A percentile compares a stretch with the other conserved stretches of the same genome.
These are phyloP conservation scores for Apostichopus californicus DNA, from an alignment of 35 echinoderm and acorn worm species.

Conservation along the genomic window DNA sequence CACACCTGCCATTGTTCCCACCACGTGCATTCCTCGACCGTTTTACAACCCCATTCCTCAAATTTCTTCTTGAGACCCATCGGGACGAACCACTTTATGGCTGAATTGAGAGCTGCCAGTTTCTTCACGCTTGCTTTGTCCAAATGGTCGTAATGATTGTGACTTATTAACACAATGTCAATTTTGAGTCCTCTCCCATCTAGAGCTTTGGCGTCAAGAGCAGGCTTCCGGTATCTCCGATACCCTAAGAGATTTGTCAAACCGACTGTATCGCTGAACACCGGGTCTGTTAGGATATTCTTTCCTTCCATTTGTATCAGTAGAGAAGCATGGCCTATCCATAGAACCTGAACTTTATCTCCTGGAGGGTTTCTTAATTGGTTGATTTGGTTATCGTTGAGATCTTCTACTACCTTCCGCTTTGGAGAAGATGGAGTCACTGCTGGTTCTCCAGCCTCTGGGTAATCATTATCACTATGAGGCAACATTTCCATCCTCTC, in stretches of 20 bases:
- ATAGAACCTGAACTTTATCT: constrained; percentile 5
- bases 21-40: neutral
- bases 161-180: constrained; percentile 23
- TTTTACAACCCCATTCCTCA: neutral
- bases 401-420: neutral
- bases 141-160: constrained; percentile 52
- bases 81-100: constrained; percentile 27
- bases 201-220: neutral
- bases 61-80: neutral
- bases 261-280: constrained; percentile 31
- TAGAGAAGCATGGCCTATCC: constrained; percentile 51
- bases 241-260: neutral
- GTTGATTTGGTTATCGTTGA: neutral
- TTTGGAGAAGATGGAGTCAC: neutral
- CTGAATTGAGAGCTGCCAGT: neutral
- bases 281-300: constrained; percentile 33
- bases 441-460: neutral
- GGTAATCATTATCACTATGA: neutral
- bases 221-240: constrained; percentile 7
- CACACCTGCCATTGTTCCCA: neutral
- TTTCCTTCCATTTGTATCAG: constrained; percentile 39
- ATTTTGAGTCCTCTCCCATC: neutral
- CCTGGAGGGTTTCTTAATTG: neutral
- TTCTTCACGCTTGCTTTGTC: constrained; percentile 1
- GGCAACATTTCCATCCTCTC: no score